Evolutionary conservation across 2,888 invertebrate genomes (phyloP).

Genomic region (Camptogramma bilineatum): DNA sequence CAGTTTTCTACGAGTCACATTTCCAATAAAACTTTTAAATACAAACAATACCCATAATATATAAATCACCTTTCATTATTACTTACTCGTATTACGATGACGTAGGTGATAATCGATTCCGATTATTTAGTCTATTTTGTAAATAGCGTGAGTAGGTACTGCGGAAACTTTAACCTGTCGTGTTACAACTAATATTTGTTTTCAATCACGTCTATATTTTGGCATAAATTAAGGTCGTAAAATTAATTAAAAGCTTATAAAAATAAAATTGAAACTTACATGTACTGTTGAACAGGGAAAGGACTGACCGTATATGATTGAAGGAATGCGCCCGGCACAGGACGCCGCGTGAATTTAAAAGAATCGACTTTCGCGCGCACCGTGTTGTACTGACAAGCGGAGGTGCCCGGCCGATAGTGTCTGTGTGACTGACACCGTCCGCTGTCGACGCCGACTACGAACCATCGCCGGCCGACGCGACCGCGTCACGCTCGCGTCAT

Average conservation of each 20-base stretch:
- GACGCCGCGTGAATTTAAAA: constrained; percentile 73
- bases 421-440: constrained; percentile 62
- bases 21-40: too few species aligned
- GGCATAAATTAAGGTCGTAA: neutral
- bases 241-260: neutral
- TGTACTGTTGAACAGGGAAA: constrained; percentile 53
- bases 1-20: too few species aligned
- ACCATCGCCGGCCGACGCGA: constrained; percentile 33
- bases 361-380: constrained; percentile 73
- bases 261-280: constrained; percentile 49
- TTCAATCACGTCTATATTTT: too few species aligned
- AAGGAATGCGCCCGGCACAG: constrained; percentile 58
- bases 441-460: constrained; percentile 40
- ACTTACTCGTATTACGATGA: too few species aligned
- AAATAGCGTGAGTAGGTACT: too few species aligned
- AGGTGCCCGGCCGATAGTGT: constrained; percentile 64
- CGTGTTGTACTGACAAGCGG: constrained; percentile 30
- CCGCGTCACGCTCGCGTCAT: constrained; percentile 39
- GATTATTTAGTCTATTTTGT: too few species aligned
- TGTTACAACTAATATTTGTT: too few species aligned
- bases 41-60: too few species aligned
- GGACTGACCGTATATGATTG: constrained; percentile 59
- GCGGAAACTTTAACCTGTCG: too few species aligned
- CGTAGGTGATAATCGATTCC: too few species aligned
- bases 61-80: too few species aligned